Evolutionary conservation across 2,888 invertebrate species (phyloP), one percentile per base, ranked within the genome.

Genomic region (Arge pagana): DNA sequence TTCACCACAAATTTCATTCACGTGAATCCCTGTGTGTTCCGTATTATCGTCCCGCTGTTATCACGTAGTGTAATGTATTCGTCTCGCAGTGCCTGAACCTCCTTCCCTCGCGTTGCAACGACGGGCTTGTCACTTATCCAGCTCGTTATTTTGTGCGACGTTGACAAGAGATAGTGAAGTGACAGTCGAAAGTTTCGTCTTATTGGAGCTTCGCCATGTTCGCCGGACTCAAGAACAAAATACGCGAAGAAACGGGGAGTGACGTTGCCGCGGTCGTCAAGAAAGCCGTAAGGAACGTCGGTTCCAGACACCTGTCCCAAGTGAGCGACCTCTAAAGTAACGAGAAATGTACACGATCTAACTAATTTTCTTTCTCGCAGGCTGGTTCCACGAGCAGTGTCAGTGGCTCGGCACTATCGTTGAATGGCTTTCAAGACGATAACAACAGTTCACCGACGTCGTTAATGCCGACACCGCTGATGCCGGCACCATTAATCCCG

Each of bases 181-280:
- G n/a, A n/a, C n/a, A n/a, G n/a, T n/a, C n/a, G n/a, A n/a, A n/a
- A n/a, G n/a, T n/a, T n/a, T n/a, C n/a, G n/a, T n/a, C n/a, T n/a
- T n/a, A n/a, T n/a, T n/a, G n/a, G n/a, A n/a, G n/a, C 23, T 40
- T 35, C 54, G 54, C 28, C 48, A 93, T 93, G 93, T 93, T 93
- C 77, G 87, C 90, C 45, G 89, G 89, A 68, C 79, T 93, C 60
- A 93, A 93, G 78, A 92, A 90, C 78, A 92, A 92, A 81, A 92
- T 93, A 65, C 88, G 89, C 65, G 91, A 92, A 75, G 93, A 93
- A 80, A 91, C 91, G 58, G 92, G 92, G 42, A 89, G 85, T 72
- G 91, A 92, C 76, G 81, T 91, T 39, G 81, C 83, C 61, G 80
- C 73, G 13, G 71, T 74, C 39, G 67, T 76, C 26, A 66, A 69